Evolutionary conservation across 1,140 invertebrate species (phyloP), one percentile per base, ranked within the genome.

Genomic region (Drusus annulatus): DNA sequence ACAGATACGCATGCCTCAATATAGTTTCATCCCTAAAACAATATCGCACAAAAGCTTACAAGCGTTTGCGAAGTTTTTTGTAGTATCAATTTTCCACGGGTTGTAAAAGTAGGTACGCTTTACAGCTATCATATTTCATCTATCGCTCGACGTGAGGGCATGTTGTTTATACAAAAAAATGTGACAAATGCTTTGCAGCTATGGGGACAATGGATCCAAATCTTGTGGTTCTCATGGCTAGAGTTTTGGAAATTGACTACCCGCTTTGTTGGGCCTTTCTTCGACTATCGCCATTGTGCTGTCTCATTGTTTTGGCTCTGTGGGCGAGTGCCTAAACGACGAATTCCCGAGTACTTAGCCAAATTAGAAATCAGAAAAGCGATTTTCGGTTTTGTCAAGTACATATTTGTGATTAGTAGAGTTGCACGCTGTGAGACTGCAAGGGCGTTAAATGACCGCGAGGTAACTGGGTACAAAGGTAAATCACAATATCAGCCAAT

Each of bases 201-300:
- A 19, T 10, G 25, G 21, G n/a, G 56, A 77, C 60, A 65, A 77
- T 65, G 76, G 21, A 36, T 28, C 58, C n/a, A 52, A 65, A 65
- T 77, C 58, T 77, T 65, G 76, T 77, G 76, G 76, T 77, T 77
- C 76, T 62, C 76, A 77, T 77, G 62, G 28, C 25, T 77, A 36
- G 60, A 50, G 7, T 21, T n/a, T 65, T 63, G 8, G 8, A 77
- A 23, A 77, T 65, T 65, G 56, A 65, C 76, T 50, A 15, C 74
- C 45, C 21, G 17, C 45, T 77, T 52, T 77, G 36, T 63, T 77
- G n/a, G 58, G 28, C 60, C 45, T 65, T 51, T 54, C 21, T 25
- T 51, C 28, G n/a, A 51, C 60, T 68, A 31, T 68, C 17, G 16
- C 19, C 28, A 76, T 77, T 77, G 31, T 77, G 28, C 21, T 60